A percentile compares a stretch with the other conserved stretches of the same genome.
phyloP scores from a whole-genome alignment of 1,140 invertebrate genomes.

The Potamilus streckersoni region DNA sequence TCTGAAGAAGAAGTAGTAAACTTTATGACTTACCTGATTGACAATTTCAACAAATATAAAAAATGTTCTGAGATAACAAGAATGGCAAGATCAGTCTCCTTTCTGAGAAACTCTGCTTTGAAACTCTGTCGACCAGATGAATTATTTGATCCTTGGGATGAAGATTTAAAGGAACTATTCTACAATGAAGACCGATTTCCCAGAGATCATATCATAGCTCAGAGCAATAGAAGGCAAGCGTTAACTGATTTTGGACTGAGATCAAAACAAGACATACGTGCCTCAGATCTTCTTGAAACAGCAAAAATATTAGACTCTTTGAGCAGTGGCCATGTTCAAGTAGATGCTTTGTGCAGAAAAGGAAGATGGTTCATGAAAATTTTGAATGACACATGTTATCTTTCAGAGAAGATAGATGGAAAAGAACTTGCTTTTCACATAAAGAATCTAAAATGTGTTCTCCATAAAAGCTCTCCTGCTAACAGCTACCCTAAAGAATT shows the following conservation, averaged over 20 bases:
- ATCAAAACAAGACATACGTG: slow-evolving; percentile 5
- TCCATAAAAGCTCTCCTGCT: background rate
- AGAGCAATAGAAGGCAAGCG: background rate
- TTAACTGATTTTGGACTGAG: slow-evolving; percentile 12
- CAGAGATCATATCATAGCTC: background rate
- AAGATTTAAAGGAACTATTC: slow-evolving; percentile 6
- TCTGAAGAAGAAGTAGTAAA: background rate
- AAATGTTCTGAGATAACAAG: background rate
- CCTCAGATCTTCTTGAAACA: background rate
- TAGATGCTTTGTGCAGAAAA: background rate
- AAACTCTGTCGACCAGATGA: slow-evolving; percentile 1
- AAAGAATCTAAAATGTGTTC: background rate
- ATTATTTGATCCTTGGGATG: slow-evolving; percentile 16
- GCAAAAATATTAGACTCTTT: slow-evolving; percentile 2
- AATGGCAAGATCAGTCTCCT: background rate
- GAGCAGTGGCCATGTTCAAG: background rate
- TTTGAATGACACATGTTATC: slow-evolving; percentile 7
- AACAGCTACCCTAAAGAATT: background rate
- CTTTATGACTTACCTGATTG: slow-evolving; percentile 9
- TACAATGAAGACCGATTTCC: slow-evolving; percentile 13
- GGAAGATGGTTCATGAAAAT: background rate
- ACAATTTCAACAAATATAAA: background rate
- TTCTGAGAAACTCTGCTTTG: background rate
- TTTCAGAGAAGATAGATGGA: background rate
- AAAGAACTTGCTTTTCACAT: background rate